Evolutionary conservation across 2,888 invertebrate genomes (phyloP).

Genomic region (Ennomos fuscantarius): DNA sequence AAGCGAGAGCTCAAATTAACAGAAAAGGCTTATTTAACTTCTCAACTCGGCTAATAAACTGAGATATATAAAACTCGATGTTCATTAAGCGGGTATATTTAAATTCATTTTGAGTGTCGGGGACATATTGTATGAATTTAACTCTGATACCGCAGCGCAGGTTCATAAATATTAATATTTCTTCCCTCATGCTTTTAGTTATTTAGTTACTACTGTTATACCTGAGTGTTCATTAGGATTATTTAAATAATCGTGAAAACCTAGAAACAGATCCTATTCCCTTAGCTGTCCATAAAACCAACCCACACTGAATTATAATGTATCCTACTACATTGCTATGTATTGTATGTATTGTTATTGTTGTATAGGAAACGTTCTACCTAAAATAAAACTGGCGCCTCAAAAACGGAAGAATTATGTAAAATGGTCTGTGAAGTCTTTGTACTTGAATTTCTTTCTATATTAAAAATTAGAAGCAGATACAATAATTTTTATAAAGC

Average conservation of each 20-base stretch:
- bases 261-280: slow-evolving; percentile 42
- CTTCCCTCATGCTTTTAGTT: slow-evolving; percentile 78
- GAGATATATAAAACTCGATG: slow-evolving; percentile 34
- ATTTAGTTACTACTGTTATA: slow-evolving; percentile 75
- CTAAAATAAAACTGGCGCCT: too few species aligned
- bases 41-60: slow-evolving; percentile 26
- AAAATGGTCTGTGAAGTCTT: too few species aligned
- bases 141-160: slow-evolving; percentile 48
- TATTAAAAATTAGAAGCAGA: slow-evolving; percentile 3
- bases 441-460: not conserved
- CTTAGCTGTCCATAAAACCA: too few species aligned
- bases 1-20: slow-evolving; percentile 22
- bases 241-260: slow-evolving; percentile 76
- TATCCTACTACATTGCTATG: too few species aligned
- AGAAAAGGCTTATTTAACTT: slow-evolving; percentile 25
- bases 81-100: slow-evolving; percentile 53
- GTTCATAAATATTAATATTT: slow-evolving; percentile 82
- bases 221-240: slow-evolving; percentile 75
- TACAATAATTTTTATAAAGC: not conserved
- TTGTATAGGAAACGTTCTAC: too few species aligned
- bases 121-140: slow-evolving; percentile 3
- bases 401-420: too few species aligned
- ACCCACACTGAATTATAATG: too few species aligned
- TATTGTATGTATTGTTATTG: too few species aligned
- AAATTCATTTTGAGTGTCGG: slow-evolving; percentile 47